A percentile compares a stretch with the other conserved stretches of the same genome.
phyloP scores from a whole-genome alignment of 2,888 invertebrate genomes.

The Drosophila quasianomalipes region DNA sequence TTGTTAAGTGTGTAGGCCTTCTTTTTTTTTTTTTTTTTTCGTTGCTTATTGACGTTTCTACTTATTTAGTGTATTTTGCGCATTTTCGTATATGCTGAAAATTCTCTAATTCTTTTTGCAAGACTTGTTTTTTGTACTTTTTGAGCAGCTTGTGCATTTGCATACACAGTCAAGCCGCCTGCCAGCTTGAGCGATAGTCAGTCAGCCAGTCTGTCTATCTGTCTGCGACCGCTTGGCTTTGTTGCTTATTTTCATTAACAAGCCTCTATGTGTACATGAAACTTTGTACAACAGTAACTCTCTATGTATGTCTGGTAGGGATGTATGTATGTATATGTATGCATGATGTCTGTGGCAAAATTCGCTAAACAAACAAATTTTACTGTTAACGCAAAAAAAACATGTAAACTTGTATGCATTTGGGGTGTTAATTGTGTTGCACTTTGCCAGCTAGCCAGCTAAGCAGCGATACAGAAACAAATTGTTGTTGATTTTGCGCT shows the following conservation, averaged over 20 bases:
- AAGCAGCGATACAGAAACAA: constrained; percentile 35
- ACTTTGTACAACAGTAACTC: constrained; percentile 72
- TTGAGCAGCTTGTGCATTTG: constrained; percentile 49
- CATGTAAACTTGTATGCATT: constrained; percentile 53
- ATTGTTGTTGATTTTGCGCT: constrained; percentile 30
- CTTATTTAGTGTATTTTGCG: constrained; percentile 79
- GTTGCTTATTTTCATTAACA: constrained; percentile 82
- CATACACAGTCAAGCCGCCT: constrained; percentile 55
- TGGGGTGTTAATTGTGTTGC: constrained; percentile 80
- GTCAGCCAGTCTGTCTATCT: constrained; percentile 22
- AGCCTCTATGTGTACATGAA: constrained; percentile 63
- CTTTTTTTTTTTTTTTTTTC: constrained; percentile 12
- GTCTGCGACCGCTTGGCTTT: constrained; percentile 71
- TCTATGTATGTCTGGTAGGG: constrained; percentile 52
- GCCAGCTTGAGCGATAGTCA: constrained; percentile 36
- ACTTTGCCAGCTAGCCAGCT: constrained; percentile 60
- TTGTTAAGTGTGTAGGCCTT: constrained; percentile 23
- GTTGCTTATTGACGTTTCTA: constrained; percentile 76
- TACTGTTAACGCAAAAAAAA: constrained; percentile 69
- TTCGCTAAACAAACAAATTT: constrained; percentile 79
- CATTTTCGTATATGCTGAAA: constrained; percentile 76
- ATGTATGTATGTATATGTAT: constrained; percentile 6
- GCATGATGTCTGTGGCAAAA: constrained; percentile 50
- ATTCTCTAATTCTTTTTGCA: constrained; percentile 62
- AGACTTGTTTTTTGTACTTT: constrained; percentile 53